Evolutionary conservation across 1,140 invertebrate species (phyloP).

Genomic region (Myzus persicae): DNA sequence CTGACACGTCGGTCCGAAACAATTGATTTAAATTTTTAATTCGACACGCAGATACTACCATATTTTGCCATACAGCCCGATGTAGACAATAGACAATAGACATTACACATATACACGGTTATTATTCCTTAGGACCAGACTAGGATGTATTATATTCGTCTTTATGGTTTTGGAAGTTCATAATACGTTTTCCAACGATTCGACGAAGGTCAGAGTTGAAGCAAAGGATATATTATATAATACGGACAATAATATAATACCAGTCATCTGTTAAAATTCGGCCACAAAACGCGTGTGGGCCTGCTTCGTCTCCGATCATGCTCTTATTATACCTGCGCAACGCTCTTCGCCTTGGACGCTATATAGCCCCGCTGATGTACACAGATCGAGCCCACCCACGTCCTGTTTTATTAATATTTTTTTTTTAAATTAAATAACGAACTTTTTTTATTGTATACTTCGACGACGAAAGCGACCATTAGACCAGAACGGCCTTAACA

Average conservation of each 20-base stretch:
- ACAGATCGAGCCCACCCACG: conserved; percentile 19
- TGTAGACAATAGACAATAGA: background rate
- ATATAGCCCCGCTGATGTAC: no score
- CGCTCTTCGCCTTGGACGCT: background rate
- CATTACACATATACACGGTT: background rate
- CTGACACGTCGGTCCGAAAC: background rate
- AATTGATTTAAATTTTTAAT: background rate
- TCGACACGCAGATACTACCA: background rate
- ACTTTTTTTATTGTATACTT: background rate
- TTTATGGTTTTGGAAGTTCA: background rate
- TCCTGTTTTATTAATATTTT: background rate
- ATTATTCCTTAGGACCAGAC: background rate
- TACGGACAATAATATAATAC: background rate
- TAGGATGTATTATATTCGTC: background rate
- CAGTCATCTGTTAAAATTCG: background rate
- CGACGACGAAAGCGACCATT: background rate
- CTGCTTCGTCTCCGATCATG: background rate
- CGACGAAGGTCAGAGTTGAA: background rate
- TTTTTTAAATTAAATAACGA: background rate
- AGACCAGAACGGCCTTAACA: conserved; percentile 13
- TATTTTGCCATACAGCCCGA: background rate
- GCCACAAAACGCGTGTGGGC: background rate
- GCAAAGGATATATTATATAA: background rate
- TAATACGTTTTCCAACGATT: background rate
- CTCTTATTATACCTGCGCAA: background rate